Percentiles rank a stretch among this genome's conserved stretches.
phyloP scores from a whole-genome alignment of 37 sponge, comb jelly and placozoan genomes.

The Tethya wilhelma region DNA sequence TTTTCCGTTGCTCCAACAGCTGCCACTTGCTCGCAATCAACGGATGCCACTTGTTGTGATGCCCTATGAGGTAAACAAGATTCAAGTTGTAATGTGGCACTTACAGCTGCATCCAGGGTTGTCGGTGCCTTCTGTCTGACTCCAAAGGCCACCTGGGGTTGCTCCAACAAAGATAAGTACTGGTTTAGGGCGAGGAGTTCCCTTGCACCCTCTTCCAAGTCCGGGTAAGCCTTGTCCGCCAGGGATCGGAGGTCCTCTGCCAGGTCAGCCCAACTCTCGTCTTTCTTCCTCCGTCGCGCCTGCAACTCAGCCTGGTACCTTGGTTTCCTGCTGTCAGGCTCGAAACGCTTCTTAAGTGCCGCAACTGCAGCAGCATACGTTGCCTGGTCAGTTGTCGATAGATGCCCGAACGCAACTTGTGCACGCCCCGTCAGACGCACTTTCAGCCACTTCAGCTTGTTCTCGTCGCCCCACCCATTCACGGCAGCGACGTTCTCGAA shows the following conservation, averaged over 20 bases:
- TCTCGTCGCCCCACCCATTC: constrained; percentile 43
- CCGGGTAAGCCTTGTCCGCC: constrained; percentile 48
- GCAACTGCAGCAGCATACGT: not conserved
- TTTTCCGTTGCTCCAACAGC: not conserved
- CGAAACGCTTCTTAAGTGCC: constrained; percentile 46
- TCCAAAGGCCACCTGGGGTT: constrained; percentile 37
- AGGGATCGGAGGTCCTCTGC: constrained; percentile 27
- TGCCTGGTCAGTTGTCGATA: not conserved
- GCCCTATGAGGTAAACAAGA: constrained; percentile 11
- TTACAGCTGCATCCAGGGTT: constrained; percentile 45
- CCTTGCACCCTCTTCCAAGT: constrained; percentile 31
- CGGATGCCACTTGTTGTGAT: not conserved
- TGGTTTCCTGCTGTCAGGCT: constrained; percentile 24
- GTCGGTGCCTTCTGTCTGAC: constrained; percentile 49
- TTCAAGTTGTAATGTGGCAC: constrained; percentile 54
- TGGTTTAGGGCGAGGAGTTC: constrained; percentile 26
- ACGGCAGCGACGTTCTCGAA: constrained; percentile 47
- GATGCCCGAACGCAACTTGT: constrained; percentile 5
- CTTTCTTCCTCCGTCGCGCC: constrained; percentile 24
- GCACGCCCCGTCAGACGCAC: constrained; percentile 44
- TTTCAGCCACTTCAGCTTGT: constrained; percentile 39
- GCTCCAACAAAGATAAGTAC: constrained; percentile 9
- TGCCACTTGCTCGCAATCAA: not conserved
- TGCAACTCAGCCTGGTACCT: constrained; percentile 53
- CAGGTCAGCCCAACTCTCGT: constrained; percentile 45